Conservation (phyloP, 2,888 invertebrate genomes). For the Ligdia adustata region DNA sequence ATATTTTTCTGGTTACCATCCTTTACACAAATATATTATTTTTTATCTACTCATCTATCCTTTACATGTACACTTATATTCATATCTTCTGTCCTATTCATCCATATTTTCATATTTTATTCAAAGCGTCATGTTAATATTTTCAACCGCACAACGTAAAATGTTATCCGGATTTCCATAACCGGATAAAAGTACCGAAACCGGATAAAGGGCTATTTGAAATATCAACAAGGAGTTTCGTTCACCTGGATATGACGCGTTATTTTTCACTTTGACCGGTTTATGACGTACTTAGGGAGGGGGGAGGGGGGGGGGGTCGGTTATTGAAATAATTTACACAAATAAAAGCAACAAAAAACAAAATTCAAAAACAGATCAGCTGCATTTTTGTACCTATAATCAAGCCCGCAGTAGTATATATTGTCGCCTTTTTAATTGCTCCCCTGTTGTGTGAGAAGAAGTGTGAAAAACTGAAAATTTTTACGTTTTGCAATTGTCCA, state of each 20-base stretch:
- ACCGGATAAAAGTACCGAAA: conserved; percentile 15
- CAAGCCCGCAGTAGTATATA: neutral
- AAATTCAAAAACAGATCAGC: too few relatives aligned
- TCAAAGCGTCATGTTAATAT: conserved; percentile 5
- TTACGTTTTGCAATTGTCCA: too few relatives aligned
- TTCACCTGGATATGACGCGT: neutral
- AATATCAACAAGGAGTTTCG: conserved; percentile 20
- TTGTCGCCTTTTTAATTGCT: too few relatives aligned
- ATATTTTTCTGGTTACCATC: neutral
- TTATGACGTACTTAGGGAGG: conserved; percentile 1
- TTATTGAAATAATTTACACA: too few relatives aligned
- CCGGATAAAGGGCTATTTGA: conserved; percentile 9
- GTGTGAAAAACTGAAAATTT: too few relatives aligned
- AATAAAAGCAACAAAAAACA: too few relatives aligned
- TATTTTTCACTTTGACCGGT: conserved; percentile 12
- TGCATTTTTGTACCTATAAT: neutral
- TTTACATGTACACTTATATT: neutral
- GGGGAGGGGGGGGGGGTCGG: neutral
- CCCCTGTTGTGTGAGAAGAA: too few relatives aligned
- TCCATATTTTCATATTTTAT: conserved; percentile 10
- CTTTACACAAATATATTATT: neutral
- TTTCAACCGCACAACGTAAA: conserved; percentile 6
- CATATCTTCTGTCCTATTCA: neutral
- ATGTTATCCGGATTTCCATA: conserved; percentile 10
- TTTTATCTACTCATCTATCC: neutral